Evolutionary conservation across 1,140 invertebrate species (phyloP).

Genomic region (Theocolax elegans): DNA sequence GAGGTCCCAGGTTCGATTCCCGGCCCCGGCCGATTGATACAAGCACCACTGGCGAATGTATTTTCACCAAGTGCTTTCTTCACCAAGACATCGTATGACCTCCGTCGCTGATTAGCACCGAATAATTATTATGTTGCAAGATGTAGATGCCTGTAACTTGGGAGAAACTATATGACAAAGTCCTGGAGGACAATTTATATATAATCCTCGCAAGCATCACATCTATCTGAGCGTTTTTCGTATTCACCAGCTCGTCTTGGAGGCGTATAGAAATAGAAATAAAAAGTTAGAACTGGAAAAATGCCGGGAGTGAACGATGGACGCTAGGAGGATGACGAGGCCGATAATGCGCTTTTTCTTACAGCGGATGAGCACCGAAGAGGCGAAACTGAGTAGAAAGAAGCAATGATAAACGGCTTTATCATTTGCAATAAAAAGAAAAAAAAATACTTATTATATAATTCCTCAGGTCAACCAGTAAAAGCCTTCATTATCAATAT

Average conservation of each 20-base stretch:
- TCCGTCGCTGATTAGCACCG: too few relatives aligned
- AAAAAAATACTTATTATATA: conserved; percentile 20
- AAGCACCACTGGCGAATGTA: too few relatives aligned
- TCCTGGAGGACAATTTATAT: too few relatives aligned
- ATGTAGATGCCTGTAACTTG: too few relatives aligned
- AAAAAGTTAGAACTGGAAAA: background rate
- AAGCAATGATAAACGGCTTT: conserved; percentile 39
- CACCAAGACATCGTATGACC: too few relatives aligned
- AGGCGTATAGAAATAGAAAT: background rate
- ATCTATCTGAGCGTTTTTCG: conserved; percentile 2
- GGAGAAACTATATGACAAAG: too few relatives aligned
- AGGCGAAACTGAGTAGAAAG: background rate
- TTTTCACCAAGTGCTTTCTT: too few relatives aligned
- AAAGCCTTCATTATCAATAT: conserved; percentile 32
- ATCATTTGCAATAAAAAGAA: conserved; percentile 32
- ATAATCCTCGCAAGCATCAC: background rate
- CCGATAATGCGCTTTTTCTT: conserved; percentile 34
- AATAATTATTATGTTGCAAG: too few relatives aligned
- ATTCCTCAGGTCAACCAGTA: background rate
- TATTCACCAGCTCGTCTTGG: conserved; percentile 10
- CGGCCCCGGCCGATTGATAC: too few relatives aligned
- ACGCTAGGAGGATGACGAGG: background rate
- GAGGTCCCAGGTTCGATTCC: too few relatives aligned
- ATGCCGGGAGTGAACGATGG: background rate
- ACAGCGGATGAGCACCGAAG: conserved; percentile 9